These are phyloP conservation scores for Nesogale talazaci DNA, from an alignment of 2,113 vertebrate species.

Conservation along the genomic window DNA sequence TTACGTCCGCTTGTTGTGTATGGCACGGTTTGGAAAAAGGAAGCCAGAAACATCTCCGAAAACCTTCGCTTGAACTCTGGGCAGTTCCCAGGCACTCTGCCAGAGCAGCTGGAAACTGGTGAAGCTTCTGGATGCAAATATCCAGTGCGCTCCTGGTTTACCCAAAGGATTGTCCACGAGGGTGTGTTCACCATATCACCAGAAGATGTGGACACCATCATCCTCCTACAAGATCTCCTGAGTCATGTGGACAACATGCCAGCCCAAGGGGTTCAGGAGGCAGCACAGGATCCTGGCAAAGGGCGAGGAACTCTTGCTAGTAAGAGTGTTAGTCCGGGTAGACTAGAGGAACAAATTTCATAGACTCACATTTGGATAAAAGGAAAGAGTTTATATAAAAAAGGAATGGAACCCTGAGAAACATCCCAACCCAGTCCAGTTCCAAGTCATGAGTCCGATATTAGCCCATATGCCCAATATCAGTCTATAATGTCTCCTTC, in stretches of 20 bases:
- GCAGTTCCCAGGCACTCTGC: constrained; percentile 60
- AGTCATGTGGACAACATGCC: background rate
- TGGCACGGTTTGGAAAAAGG: constrained; percentile 67
- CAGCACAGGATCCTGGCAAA: background rate
- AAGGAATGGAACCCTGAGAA: no score
- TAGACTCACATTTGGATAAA: no score
- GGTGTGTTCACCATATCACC: constrained; percentile 44
- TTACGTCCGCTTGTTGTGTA: constrained; percentile 53
- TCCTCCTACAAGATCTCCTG: background rate
- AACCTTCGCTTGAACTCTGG: constrained; percentile 46
- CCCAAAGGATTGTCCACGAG: constrained; percentile 56
- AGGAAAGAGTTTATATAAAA: no score
- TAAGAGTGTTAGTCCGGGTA: no score
- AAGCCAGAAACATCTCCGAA: constrained; percentile 71
- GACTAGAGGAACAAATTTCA: no score
- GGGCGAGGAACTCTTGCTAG: background rate
- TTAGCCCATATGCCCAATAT: no score
- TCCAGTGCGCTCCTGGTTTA: constrained; percentile 71
- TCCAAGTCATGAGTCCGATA: no score
- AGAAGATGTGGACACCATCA: constrained; percentile 49
- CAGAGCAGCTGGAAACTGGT: constrained; percentile 71
- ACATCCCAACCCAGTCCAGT: no score
- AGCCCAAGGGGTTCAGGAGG: background rate
- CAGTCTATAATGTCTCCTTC: no score
- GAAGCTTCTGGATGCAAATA: constrained; percentile 69